Evolutionary conservation across 2,113 vertebrate genomes (phyloP).

Genomic region (Callipepla californica): DNA sequence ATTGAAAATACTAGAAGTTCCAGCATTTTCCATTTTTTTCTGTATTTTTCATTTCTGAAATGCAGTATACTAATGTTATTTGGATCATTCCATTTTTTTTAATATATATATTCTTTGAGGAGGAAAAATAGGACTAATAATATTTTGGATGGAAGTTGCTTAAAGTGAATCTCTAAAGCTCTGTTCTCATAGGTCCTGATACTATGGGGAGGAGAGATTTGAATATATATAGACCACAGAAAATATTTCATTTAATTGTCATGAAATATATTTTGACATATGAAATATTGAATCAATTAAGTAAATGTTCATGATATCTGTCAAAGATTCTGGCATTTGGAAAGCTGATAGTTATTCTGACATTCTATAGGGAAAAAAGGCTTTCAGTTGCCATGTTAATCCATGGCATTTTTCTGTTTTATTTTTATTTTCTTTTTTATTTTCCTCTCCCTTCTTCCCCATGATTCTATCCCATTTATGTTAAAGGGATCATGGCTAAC

Average conservation of each 20-base stretch:
- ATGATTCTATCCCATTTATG: background rate
- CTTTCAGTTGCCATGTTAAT: conserved; percentile 27
- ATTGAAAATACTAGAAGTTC: background rate
- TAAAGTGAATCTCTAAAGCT: conserved; percentile 6
- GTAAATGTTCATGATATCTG: conserved; percentile 47
- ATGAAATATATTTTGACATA: conserved; percentile 27
- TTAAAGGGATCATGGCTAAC: background rate
- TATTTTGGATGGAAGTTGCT: background rate
- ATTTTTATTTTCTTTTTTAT: background rate
- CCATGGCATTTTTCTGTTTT: background rate
- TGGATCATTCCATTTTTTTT: background rate
- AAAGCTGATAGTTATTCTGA: conserved; percentile 59
- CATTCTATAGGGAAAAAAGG: conserved; percentile 44
- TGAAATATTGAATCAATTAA: conserved; percentile 34
- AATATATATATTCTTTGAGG: background rate
- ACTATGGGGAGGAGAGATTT: background rate
- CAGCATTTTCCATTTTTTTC: background rate
- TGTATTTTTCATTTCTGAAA: background rate
- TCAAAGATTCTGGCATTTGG: conserved; percentile 65
- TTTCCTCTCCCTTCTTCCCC: too few relatives aligned
- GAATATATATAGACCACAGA: background rate
- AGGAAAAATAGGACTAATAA: background rate
- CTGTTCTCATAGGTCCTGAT: background rate
- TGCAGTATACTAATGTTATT: conserved; percentile 11
- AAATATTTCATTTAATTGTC: conserved; percentile 20